Conservation (phyloP, 1,140 invertebrate species). For the Elysia chlorotica region DNA sequence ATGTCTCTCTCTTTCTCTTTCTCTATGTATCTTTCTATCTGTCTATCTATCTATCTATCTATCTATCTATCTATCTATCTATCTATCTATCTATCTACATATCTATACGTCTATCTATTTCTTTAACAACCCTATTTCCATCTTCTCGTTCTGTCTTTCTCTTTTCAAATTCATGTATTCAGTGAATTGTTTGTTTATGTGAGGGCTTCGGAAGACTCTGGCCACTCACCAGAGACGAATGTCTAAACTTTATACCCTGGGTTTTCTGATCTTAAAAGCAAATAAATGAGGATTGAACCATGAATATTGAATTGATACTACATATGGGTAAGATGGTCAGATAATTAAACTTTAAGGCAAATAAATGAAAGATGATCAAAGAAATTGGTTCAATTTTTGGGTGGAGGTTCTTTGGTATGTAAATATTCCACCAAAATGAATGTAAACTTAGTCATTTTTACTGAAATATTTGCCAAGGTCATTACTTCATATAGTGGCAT, state of each 20-base stretch:
- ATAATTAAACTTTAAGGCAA: too few species aligned
- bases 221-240: not conserved
- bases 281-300: too few species aligned
- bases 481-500: too few species aligned
- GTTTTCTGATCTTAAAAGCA: not conserved
- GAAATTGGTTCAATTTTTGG: too few species aligned
- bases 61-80: slow-evolving; percentile 7
- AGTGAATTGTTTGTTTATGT: not conserved
- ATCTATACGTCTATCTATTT: not conserved
- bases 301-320: too few species aligned
- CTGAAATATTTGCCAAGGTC: too few species aligned
- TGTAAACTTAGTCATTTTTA: too few species aligned
- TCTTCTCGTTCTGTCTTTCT: not conserved
- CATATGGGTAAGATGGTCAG: too few species aligned
- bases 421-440: too few species aligned
- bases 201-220: not conserved
- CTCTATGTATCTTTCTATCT: not conserved
- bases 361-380: too few species aligned
- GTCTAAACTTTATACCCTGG: not conserved
- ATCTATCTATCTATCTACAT: slow-evolving; percentile 4
- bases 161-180: not conserved
- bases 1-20: too few species aligned
- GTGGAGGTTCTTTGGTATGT: too few species aligned
- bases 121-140: not conserved
- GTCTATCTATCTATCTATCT: not conserved